Evolutionary conservation across 2,888 invertebrate genomes (phyloP), one percentile per base, ranked within the genome.

Genomic region (Acanthococcus lagerstroemiae): DNA sequence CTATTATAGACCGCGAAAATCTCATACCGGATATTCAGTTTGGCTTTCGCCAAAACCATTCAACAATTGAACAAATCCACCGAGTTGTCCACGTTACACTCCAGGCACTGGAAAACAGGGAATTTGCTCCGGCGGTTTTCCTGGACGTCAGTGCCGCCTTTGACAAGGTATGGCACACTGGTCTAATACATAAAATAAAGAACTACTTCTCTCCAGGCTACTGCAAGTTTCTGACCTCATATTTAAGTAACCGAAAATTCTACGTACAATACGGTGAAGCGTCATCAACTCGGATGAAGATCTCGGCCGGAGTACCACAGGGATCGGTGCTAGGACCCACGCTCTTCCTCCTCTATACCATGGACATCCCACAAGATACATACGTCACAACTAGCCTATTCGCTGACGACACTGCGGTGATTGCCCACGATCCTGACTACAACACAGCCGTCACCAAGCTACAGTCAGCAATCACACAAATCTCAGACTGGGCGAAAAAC

Each of bases 281-380:
- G 1, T 56, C n/a, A 5, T 21, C 15, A 15, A 5, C 30, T 44
- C 3, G 19, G 21, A 65, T 24, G 24, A 25, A 25, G 30, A 63
- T 44, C 19, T 30, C 12, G 37, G 12, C 60, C 54, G 15, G 58
- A n/a, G 45, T 60, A 48, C 60, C 48, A 45, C 60, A 48, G 46
- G 60, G 48, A 19, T 45, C 24, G 17, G 45, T 60, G 26, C 24
- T 60, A 25, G 61, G 37, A 9, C n/a, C n/a, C n/a, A n/a, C n/a
- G n/a, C n/a, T n/a, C n/a, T n/a, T n/a, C n/a, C n/a, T n/a, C n/a
- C n/a, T n/a, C n/a, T n/a, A n/a, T n/a, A n/a, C n/a, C n/a, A n/a
- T n/a, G n/a, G n/a, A n/a, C n/a, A n/a, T n/a, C 7, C 37, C 37
- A 7, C 37, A 37, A 37, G 12, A 7, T 9, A 7, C 12, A 9